Percentiles rank a stretch among this genome's conserved stretches.
Conservation (phyloP, 2,888 invertebrate genomes). For the Parasteatoda lunata region DNA sequence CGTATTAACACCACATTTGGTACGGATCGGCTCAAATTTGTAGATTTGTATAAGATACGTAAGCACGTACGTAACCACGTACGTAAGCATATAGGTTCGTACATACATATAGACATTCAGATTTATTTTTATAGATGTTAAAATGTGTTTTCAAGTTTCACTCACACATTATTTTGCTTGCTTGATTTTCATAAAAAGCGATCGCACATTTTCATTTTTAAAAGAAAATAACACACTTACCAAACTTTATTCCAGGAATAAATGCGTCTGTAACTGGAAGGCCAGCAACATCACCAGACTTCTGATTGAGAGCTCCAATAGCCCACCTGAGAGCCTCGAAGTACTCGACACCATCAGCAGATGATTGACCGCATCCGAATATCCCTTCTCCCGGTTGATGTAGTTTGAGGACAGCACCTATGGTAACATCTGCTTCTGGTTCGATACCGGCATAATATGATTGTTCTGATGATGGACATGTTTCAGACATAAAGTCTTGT, state of each 20-base stretch:
- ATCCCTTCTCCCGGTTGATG: slow-evolving; percentile 61
- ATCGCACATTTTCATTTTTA: too few relatives aligned
- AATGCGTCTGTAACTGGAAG: slow-evolving; percentile 72
- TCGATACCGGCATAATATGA: slow-evolving; percentile 22
- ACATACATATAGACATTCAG: too few relatives aligned
- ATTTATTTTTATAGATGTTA: too few relatives aligned
- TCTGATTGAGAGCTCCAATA: slow-evolving; percentile 73
- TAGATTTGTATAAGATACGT: too few relatives aligned
- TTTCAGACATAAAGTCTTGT: slow-evolving; percentile 35
- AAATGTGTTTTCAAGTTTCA: too few relatives aligned
- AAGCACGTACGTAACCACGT: too few relatives aligned
- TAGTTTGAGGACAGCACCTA: slow-evolving; percentile 59
- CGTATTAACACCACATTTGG: too few relatives aligned
- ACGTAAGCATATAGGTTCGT: too few relatives aligned
- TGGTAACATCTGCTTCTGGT: slow-evolving; percentile 55
- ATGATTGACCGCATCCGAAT: slow-evolving; percentile 66
- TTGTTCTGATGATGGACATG: slow-evolving; percentile 31
- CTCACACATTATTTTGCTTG: too few relatives aligned
- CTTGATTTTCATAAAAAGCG: too few relatives aligned
- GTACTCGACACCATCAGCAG: slow-evolving; percentile 72
- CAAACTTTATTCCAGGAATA: slow-evolving; percentile 73
- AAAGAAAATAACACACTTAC: slow-evolving; percentile 69
- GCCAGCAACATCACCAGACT: slow-evolving; percentile 71
- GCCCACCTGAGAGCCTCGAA: slow-evolving; percentile 73
- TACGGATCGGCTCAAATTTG: too few relatives aligned